Percentiles rank a stretch among this genome's conserved stretches.
These are phyloP conservation scores for Callaeas wilsoni DNA, from an alignment of 2,113 vertebrate species.

Conservation along the genomic window DNA sequence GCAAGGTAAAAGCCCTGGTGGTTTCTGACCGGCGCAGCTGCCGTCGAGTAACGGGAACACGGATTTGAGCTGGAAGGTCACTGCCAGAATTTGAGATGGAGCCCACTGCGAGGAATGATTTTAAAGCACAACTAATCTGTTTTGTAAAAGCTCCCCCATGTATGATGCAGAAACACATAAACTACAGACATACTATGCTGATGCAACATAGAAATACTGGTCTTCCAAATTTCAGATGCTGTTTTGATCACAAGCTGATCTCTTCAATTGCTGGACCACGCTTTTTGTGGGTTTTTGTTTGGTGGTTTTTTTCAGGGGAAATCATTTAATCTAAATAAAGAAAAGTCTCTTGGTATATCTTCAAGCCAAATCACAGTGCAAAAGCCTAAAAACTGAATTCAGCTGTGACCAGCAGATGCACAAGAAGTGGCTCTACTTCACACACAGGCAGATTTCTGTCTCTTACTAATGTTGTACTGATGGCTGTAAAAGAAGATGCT, in stretches of 20 bases:
- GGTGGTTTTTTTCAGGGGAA: neutral
- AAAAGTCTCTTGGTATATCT: neutral
- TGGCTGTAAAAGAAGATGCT: neutral
- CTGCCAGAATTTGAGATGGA: neutral
- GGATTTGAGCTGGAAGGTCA: neutral
- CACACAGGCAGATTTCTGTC: neutral
- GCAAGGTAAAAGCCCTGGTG: slow-evolving; percentile 57
- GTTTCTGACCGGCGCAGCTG: neutral
- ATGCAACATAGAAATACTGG: neutral
- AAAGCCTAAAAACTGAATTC: neutral
- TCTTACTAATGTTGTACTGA: neutral
- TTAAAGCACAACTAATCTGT: neutral
- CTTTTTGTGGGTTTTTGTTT: neutral
- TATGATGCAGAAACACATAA: neutral
- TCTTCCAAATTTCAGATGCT: neutral
- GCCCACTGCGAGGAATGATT: neutral
- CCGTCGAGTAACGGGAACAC: neutral
- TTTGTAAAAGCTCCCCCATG: neutral
- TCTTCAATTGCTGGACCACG: neutral
- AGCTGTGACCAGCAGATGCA: neutral
- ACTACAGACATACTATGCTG: neutral
- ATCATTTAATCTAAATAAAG: neutral
- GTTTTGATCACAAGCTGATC: neutral
- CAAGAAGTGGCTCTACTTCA: neutral
- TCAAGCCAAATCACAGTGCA: neutral